Conservation (phyloP, 2,888 invertebrate genomes). For the Tipula vernalis region DNA sequence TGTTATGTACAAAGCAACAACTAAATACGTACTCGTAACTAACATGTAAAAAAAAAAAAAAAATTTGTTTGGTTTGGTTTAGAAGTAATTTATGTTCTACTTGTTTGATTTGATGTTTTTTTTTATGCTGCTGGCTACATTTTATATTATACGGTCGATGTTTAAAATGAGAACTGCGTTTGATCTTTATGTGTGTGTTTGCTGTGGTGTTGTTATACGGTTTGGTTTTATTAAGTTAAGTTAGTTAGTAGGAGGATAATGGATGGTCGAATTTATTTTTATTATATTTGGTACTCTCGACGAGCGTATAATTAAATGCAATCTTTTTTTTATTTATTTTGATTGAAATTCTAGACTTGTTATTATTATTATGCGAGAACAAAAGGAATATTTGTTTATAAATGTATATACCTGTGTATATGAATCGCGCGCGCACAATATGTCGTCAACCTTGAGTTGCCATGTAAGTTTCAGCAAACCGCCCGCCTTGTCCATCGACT, state of each 20-base stretch:
- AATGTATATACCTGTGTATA: background rate
- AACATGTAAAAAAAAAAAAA: background rate
- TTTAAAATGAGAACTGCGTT: background rate
- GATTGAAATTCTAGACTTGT: background rate
- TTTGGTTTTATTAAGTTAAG: background rate
- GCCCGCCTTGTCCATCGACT: slow-evolving; percentile 1
- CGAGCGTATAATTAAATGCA: background rate
- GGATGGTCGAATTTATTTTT: background rate
- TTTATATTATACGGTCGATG: background rate
- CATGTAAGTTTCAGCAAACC: background rate
- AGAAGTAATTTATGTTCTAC: background rate
- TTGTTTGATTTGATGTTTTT: background rate
- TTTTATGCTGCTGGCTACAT: background rate
- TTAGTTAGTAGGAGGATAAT: background rate
- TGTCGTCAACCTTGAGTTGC: background rate
- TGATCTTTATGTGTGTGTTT: background rate
- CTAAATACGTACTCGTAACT: background rate
- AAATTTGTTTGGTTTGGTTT: background rate
- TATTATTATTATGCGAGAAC: background rate
- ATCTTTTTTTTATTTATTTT: background rate
- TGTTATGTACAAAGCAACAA: background rate
- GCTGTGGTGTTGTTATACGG: background rate
- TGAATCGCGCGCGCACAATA: background rate
- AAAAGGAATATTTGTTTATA: background rate
- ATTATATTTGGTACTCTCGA: background rate